These are phyloP conservation scores for Fregata magnificens DNA, from an alignment of 2,113 vertebrate genomes.

Conservation along the genomic window DNA sequence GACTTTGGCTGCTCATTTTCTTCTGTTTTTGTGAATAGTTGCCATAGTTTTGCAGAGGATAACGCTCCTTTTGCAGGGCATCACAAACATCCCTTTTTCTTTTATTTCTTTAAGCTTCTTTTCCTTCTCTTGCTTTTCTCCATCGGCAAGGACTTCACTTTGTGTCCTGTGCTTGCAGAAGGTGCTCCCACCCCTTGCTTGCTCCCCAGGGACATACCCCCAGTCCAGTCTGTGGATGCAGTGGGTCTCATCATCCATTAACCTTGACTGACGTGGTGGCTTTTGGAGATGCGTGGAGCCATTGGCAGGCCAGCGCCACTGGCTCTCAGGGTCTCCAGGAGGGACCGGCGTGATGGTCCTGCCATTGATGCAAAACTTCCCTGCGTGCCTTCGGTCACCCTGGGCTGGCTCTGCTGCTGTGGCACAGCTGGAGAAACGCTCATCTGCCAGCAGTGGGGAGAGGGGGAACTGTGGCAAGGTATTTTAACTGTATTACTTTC, in stretches of 20 bases:
- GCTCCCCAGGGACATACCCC: accelerated
- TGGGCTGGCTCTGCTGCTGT: accelerated
- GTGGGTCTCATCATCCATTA: not conserved
- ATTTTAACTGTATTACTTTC: slow-evolving; percentile 61
- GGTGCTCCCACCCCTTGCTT: not conserved
- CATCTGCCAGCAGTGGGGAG: accelerated
- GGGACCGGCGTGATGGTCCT: accelerated
- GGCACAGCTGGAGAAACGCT: not conserved
- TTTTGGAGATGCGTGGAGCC: not conserved
- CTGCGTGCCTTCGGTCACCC: accelerated
- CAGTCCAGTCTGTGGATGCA: accelerated
- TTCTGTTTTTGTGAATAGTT: not conserved
- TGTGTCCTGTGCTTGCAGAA: not conserved
- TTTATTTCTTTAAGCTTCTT: not conserved
- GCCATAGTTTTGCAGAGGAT: not conserved
- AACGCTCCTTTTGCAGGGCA: accelerated
- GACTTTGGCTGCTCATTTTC: not conserved
- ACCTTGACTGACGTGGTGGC: accelerated
- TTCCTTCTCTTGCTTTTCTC: not conserved
- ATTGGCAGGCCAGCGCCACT: not conserved
- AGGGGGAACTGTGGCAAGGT: not conserved
- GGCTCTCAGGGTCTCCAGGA: not conserved
- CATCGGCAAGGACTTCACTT: not conserved
- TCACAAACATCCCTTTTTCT: not conserved
- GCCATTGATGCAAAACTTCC: not conserved